Evolutionary conservation across 2,113 vertebrate species (phyloP).

Genomic region (Notothenia rossii): DNA sequence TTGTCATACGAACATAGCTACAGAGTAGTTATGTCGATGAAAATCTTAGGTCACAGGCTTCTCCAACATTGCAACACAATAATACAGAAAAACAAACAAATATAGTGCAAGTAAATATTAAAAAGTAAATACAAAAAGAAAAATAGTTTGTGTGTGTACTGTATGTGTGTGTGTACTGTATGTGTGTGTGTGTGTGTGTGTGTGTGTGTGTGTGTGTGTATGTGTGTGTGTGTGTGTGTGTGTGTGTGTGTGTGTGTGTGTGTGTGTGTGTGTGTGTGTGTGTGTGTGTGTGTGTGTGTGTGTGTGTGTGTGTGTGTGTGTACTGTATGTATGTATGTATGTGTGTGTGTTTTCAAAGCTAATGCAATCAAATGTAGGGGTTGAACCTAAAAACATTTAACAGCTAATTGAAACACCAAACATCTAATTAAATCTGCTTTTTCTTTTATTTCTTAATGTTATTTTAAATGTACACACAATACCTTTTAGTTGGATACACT

Average conservation of each 20-base stretch:
- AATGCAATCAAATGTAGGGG: not conserved
- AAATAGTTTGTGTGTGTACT: not conserved
- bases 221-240: conserved; percentile 13
- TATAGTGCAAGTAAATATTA: too few species aligned
- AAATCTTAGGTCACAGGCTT: too few species aligned
- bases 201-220: not conserved
- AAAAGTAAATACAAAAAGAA: too few species aligned
- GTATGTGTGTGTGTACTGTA: conserved; percentile 18
- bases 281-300: not conserved
- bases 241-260: conserved; percentile 2
- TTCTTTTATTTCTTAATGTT: not conserved
- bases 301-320: conserved; percentile 16
- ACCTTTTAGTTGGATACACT: not conserved
- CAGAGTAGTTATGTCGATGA: too few species aligned
- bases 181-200: not conserved
- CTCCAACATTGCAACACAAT: too few species aligned
- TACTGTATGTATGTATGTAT: not conserved
- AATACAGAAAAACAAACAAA: too few species aligned
- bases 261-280: conserved; percentile 21
- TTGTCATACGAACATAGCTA: too few species aligned
- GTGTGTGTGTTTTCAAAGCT: not conserved
- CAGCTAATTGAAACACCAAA: not conserved
- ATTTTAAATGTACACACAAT: not conserved
- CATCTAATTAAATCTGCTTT: not conserved
- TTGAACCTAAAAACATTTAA: too few species aligned